Percentiles rank a stretch among this genome's conserved stretches.
phyloP scores from a whole-genome alignment of 2,888 invertebrate genomes.

The Chouioia cunea region DNA sequence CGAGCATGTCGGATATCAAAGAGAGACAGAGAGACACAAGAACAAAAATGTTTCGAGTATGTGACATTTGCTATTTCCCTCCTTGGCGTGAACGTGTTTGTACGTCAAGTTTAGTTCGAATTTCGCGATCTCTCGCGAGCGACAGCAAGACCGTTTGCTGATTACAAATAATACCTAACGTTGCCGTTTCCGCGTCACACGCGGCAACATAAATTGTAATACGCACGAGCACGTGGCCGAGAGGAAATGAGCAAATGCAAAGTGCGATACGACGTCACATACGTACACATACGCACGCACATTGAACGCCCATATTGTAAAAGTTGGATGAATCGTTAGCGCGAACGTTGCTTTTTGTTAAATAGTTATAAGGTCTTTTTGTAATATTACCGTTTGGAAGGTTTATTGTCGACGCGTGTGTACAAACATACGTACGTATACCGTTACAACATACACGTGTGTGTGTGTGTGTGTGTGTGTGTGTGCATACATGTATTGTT shows the following conservation, averaged over 20 bases:
- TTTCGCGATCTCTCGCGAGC: background rate
- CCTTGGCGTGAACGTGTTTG: background rate
- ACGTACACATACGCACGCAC: background rate
- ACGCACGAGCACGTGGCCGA: background rate
- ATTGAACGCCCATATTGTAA: background rate
- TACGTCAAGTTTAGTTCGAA: background rate
- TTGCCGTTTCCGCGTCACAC: background rate
- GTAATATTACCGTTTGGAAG: slow-evolving; percentile 63
- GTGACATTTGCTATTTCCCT: slow-evolving; percentile 17
- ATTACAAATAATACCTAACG: background rate
- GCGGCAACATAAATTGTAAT: background rate
- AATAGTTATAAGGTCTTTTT: slow-evolving; percentile 66
- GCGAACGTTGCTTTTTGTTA: slow-evolving; percentile 64
- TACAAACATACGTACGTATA: too few relatives aligned
- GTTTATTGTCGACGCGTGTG: slow-evolving; percentile 57
- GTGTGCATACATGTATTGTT: too few relatives aligned
- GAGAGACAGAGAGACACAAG: background rate
- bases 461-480: too few relatives aligned
- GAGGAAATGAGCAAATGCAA: background rate
- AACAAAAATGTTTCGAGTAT: slow-evolving; percentile 10
- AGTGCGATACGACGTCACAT: background rate
- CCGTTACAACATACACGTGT: too few relatives aligned
- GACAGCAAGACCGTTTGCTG: background rate
- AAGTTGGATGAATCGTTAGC: slow-evolving; percentile 59
- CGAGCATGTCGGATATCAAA: too few relatives aligned